A percentile compares a stretch with the other conserved stretches of the same genome.
These are phyloP conservation scores for Miniopterus natalensis DNA, from an alignment of 2,113 vertebrate species.

Conservation along the genomic window DNA sequence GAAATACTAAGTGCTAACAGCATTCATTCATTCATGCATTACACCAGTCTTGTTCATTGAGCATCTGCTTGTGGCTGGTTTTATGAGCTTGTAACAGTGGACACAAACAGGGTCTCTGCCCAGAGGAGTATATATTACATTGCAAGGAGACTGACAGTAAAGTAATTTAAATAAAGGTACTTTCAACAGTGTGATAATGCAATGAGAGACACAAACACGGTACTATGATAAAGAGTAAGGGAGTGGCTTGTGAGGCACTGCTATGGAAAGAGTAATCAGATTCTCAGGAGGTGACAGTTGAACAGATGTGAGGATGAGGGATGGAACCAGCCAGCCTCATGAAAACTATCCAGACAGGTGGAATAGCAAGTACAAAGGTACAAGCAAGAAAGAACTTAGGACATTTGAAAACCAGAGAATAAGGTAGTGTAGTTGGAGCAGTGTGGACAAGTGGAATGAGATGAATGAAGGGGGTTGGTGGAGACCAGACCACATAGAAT, in stretches of 20 bases:
- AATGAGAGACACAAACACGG: not conserved
- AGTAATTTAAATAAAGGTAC: not conserved
- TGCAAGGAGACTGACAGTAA: conserved; percentile 18
- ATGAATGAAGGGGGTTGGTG: not conserved
- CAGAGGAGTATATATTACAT: not conserved
- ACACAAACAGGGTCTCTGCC: not conserved
- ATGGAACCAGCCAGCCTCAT: not conserved
- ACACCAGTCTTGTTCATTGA: not conserved
- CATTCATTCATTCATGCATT: not conserved
- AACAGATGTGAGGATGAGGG: not conserved
- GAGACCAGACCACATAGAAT: not conserved
- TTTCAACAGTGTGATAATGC: conserved; percentile 6
- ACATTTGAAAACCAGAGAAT: not conserved
- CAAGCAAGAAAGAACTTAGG: not conserved
- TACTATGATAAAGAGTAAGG: not conserved
- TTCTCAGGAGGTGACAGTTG: not conserved
- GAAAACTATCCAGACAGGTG: not conserved
- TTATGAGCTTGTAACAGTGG: not conserved
- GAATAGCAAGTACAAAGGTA: not conserved
- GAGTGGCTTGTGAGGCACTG: not conserved
- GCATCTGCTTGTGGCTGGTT: conserved; percentile 25
- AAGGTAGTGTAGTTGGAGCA: not conserved
- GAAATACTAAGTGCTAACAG: not conserved
- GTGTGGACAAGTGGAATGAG: not conserved
- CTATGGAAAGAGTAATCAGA: not conserved